Base-by-base conservation (phyloP, 2,888 invertebrate genomes). In the Cephus pygmeus region DNA sequence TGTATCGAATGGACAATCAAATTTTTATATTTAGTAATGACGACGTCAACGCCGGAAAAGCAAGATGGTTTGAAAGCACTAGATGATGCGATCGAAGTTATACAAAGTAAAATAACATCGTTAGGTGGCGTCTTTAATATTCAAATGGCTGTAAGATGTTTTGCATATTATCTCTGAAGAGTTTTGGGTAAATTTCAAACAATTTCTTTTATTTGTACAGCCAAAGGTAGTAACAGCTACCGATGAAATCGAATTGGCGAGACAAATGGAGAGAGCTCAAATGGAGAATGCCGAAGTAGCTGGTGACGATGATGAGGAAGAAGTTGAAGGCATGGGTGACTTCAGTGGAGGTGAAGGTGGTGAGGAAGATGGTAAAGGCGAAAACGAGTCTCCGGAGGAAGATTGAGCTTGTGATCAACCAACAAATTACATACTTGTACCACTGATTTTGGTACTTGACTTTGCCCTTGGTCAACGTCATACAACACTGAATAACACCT, bases 161-260 rank as follows among this genome's bases (percentile, higher is more conserved):
- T 23, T 23, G 56, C 2, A 15, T 56, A 56, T 56, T 56, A 56
- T 56, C 23, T 56, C 56, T 23, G 23, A 56, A 56, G 0, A 15
- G 15, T 23, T 56, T 9, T 56, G 9, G 56, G 23, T 56, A 56
- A 56, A n/a, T 78, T 77, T 31, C 30, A n/a, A 69, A 34, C 23
- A 33, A 74, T n/a, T 74, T 69, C 73, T 81, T 75, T 76, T 80
- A 76, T 74, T 71, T 77, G 69, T 80, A n/a, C 90, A 97, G 96
- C 98, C 99, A 73, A 98, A 99, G 93, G 98, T 99, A 82, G 99
- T 99, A 36, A 99, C 99, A 1, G 99, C 99, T 77, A 96, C 97
- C 31, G 99, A 99, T 92, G 99, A 99, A 92, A 98, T 98, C 2
- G 99, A 99, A 91, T 92, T 99, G 86, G 96, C 97, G 76, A 94